Conservation (phyloP, 1,140 invertebrate genomes). For the Zaprionus nigranus region DNA sequence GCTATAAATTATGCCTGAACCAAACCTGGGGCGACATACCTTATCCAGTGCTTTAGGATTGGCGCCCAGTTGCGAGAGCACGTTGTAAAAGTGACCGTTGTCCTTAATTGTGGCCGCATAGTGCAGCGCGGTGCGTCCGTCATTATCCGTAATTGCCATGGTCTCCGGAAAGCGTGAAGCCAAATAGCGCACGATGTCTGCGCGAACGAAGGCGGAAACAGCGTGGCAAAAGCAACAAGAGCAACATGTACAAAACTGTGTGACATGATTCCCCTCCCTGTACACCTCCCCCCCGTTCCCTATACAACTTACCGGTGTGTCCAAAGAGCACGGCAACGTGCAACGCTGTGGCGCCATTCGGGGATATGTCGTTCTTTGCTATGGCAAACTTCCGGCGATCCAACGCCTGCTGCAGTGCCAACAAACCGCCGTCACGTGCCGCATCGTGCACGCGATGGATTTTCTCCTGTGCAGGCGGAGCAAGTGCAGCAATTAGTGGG, state of each 20-base stretch:
- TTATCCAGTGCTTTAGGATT: constrained; percentile 93
- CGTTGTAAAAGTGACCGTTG: constrained; percentile 94
- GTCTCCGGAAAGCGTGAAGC: constrained; percentile 94
- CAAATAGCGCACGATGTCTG: constrained; percentile 87
- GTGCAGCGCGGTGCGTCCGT: constrained; percentile 95
- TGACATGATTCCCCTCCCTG: not conserved
- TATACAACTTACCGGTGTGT: constrained; percentile 86
- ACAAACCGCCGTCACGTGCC: constrained; percentile 92
- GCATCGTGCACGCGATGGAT: constrained; percentile 94
- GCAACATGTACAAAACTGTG: constrained; percentile 18
- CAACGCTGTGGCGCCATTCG: constrained; percentile 95
- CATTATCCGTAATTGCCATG: constrained; percentile 89
- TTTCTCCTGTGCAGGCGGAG: constrained; percentile 88
- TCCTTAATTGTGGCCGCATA: constrained; percentile 94
- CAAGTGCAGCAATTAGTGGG: constrained; percentile 30
- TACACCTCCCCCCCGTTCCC: no score
- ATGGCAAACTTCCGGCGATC: constrained; percentile 96
- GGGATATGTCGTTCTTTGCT: constrained; percentile 91
- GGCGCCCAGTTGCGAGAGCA: constrained; percentile 93
- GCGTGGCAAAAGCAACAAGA: not conserved
- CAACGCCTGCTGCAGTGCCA: constrained; percentile 93
- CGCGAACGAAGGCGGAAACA: not conserved
- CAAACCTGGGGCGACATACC: constrained; percentile 85
- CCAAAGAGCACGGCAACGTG: constrained; percentile 96
- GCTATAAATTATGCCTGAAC: constrained; percentile 30